Evolutionary conservation across 2,113 vertebrate genomes (phyloP).

Genomic region (Lontra canadensis): DNA sequence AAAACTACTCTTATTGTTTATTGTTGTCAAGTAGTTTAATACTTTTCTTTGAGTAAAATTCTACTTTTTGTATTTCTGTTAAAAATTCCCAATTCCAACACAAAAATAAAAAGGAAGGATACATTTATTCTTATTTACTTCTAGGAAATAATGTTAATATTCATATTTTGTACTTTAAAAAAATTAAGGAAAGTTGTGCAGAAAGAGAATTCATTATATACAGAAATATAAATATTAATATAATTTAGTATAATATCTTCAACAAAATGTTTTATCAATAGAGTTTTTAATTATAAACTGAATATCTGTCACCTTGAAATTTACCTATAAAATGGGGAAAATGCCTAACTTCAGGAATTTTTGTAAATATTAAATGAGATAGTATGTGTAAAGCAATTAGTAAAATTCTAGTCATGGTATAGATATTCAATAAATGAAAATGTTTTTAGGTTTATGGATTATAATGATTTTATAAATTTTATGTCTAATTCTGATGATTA

Average conservation of each 20-base stretch:
- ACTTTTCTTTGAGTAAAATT: neutral
- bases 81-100: neutral
- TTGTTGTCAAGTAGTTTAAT: neutral
- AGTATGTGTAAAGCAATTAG: neutral
- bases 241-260: neutral
- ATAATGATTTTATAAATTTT: neutral
- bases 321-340: neutral
- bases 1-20: conserved; percentile 59
- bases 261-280: neutral
- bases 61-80: neutral
- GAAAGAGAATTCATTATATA: neutral
- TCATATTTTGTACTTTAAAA: neutral
- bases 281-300: neutral
- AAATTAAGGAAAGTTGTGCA: neutral
- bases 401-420: neutral
- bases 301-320: neutral
- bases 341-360: neutral
- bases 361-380: conserved; percentile 10
- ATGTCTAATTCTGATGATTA: neutral
- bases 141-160: neutral
- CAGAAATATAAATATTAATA: neutral
- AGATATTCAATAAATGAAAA: neutral
- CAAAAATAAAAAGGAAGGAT: neutral
- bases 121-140: neutral
- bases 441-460: neutral